Evolutionary conservation across 2,113 vertebrate genomes (phyloP).

Genomic region (Ptilorrhoa leucosticta): DNA sequence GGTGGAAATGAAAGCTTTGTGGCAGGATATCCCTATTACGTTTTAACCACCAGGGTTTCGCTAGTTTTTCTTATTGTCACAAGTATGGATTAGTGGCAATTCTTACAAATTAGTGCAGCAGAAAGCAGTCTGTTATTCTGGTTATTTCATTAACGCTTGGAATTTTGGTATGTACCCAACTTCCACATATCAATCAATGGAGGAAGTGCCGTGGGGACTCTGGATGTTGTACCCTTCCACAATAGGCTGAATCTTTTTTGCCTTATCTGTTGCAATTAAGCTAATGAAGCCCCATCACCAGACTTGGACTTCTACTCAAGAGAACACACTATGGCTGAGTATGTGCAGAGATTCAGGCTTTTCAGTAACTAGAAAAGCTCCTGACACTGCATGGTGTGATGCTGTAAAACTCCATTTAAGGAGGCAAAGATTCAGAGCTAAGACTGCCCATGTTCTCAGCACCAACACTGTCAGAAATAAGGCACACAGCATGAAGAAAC

Average conservation of each 20-base stretch:
- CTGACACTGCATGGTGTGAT: neutral
- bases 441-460: neutral
- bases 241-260: neutral
- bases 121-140: neutral
- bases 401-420: neutral
- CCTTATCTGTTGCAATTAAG: neutral
- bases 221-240: neutral
- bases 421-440: neutral
- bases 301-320: neutral
- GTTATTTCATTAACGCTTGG: neutral
- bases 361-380: neutral
- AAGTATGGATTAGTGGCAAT: neutral
- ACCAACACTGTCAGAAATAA: neutral
- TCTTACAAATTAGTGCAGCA: neutral
- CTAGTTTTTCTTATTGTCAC: neutral
- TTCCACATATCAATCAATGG: neutral
- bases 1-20: neutral
- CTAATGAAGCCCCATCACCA: neutral
- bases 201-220: neutral
- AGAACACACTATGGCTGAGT: neutral
- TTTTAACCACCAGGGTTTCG: neutral
- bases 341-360: neutral
- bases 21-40: neutral
- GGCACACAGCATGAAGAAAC: rapidly evolving
- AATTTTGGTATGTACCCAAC: neutral